Percentiles rank a stretch among this genome's conserved stretches.
These are phyloP conservation scores for Gobionotothen gibberifrons DNA, from an alignment of 2,797 vertebrate genomes.

Conservation along the genomic window DNA sequence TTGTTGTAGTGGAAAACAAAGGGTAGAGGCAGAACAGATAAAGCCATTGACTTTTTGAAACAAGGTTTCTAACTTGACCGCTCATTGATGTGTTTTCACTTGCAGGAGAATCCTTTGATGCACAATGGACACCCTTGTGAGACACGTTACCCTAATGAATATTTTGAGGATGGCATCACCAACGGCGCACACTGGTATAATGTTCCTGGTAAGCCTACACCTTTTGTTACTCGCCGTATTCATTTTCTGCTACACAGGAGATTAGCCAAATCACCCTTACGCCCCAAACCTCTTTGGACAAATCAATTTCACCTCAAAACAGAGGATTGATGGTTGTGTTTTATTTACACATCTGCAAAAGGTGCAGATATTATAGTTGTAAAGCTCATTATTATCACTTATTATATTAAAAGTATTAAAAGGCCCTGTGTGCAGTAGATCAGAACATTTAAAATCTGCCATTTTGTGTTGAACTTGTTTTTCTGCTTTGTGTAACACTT, in stretches of 20 bases:
- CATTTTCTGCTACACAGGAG: not conserved
- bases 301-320: not conserved
- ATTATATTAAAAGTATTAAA: not conserved
- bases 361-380: not conserved
- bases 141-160: slow-evolving; percentile 86
- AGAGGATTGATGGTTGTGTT: not conserved
- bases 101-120: slow-evolving; percentile 92
- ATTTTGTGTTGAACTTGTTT: not conserved
- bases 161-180: slow-evolving; percentile 94
- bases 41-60: not conserved
- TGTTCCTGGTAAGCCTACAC: slow-evolving; percentile 86
- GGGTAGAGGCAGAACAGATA: not conserved
- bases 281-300: not conserved
- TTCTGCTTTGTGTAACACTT: not conserved
- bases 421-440: not conserved
- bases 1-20: slow-evolving; percentile 18
- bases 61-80: slow-evolving; percentile 25
- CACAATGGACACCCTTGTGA: slow-evolving; percentile 91
- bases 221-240: not conserved
- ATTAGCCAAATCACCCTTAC: not conserved
- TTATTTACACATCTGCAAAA: not conserved
- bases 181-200: slow-evolving; percentile 98
- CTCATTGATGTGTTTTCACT: slow-evolving; percentile 47
- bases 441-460: not conserved
- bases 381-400: not conserved